Percentiles rank a stretch among this genome's conserved stretches.
Evolutionary conservation across 2,113 vertebrate species (phyloP).

Genomic region (Ia io): DNA sequence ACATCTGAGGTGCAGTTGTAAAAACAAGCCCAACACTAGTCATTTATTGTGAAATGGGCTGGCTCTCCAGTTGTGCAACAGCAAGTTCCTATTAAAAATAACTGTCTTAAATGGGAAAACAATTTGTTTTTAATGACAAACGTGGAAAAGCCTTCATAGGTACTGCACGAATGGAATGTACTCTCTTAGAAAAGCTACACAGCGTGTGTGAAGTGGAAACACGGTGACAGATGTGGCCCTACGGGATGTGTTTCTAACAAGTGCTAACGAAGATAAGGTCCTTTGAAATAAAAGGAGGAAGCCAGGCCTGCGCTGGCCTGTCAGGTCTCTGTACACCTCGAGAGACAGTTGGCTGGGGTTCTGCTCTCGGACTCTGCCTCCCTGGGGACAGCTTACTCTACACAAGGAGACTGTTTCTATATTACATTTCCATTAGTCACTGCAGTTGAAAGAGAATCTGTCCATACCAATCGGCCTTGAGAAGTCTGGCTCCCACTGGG

Average conservation of each 20-base stretch:
- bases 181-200: constrained; percentile 76
- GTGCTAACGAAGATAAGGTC: constrained; percentile 66
- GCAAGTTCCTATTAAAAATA: constrained; percentile 60
- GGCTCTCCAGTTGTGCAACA: constrained; percentile 59
- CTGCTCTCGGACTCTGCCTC: constrained; percentile 62
- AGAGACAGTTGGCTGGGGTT: constrained; percentile 67
- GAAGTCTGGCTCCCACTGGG: constrained; percentile 80
- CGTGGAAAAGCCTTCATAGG: constrained; percentile 63
- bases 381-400: constrained; percentile 80
- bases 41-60: constrained; percentile 58
- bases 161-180: constrained; percentile 89
- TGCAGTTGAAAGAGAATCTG: constrained; percentile 76
- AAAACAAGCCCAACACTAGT: constrained; percentile 44
- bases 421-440: constrained; percentile 83
- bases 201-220: constrained; percentile 60
- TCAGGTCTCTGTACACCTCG: constrained; percentile 81
- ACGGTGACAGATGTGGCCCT: constrained; percentile 59
- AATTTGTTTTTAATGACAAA: constrained; percentile 61
- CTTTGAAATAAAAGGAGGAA: constrained; percentile 72
- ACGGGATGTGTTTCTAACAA: constrained; percentile 55
- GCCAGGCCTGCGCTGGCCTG: constrained; percentile 77
- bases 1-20: not conserved
- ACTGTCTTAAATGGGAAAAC: constrained; percentile 65
- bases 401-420: constrained; percentile 80
- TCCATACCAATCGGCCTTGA: constrained; percentile 76